Base-by-base conservation (phyloP, 2,888 invertebrate species). In the Ornithoptera alexandrae region DNA sequence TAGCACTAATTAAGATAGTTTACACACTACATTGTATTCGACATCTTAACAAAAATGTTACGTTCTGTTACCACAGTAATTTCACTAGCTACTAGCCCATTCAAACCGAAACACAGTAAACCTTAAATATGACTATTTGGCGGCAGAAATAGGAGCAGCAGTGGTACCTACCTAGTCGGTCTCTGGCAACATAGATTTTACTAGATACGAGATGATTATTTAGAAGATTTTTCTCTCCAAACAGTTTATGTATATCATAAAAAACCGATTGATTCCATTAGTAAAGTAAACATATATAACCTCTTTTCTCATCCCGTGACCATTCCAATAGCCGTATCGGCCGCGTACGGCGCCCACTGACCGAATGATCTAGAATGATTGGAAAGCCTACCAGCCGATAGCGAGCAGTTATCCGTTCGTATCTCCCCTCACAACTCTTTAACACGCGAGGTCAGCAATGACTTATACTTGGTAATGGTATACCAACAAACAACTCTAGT, bases 361-460 rank as follows among this genome's bases (percentile, higher is more conserved):
- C 71, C 72, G 72, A 66, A 71, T 73, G 71, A 72, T 74, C 73
- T 73, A 74, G 72, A 73, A 71, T 73, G 71, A 74, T 73, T 74
- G 72, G 73, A 74, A 73, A 74, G 73, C 73, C 69, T 24, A 61
- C 50, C 36, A 17, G 50, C 60, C 30, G 61, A 65, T 65, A 69
- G 62, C 57, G 61, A 20, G 36, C 24, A 39, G 61, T 61, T 17
- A 56, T 60, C 65, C 62, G 65, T 10, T 46, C 61, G 36, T 58
- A 17, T 36, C 42, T 50, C n/a, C 58, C n/a, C 56, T 65, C 65
- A 69, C 65, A 62, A 57, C 69, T 58, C 20, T 22, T 5, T 61
- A 50, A 50, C 69, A 69, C 65, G 69, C 65, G 50, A 69, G 65
- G 65, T 65, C 65, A 58, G 30, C 22, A 22, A 22, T 58, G 57